Base-by-base conservation (phyloP, 2,797 vertebrate species). In the Coendou prehensilis region DNA sequence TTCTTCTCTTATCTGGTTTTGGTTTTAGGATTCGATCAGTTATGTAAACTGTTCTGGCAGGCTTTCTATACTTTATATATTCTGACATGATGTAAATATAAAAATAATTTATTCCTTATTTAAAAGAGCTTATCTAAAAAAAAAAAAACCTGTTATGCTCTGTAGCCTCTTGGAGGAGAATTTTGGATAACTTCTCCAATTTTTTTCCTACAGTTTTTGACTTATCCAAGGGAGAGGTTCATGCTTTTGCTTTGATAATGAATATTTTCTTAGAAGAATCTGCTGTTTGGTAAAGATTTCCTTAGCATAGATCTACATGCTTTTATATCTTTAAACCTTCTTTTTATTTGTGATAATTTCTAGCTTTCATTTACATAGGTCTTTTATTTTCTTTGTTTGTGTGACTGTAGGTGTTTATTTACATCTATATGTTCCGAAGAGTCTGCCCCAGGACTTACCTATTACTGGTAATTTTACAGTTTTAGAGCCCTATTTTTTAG, bases 1-100 rank as follows among this genome's bases (percentile, higher is more conserved):
- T 69, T 78, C 45, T 47, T n/a, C n/a, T 96, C 14, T 89, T 83
- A 10, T 33, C 52, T 89, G 56, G 7, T 37, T 95, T 90, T 95
- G 67, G 15, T 85, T 79, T 90, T n/a, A 47, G 52, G 63, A 64
- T 89, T 71, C 56, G 45, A n/a, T 50, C 41, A 79, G 81, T 88
- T 86, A 8, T 82, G 22, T 37, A 45, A 86, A 79, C 18, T 47
- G 20, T 79, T 45, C 57, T n/a, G 63, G 20, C 17, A 67, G 30
- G 13, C 9, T 92, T 52, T 84, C 47, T 93, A 0, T 67, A 10
- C 63, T 64, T 78, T 94, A 59, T 89, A 0, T 86, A 56, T n/a
- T 93, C 87, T 91, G n/a, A 92, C 47, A 28, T 64, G 37, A 91
- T 64, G 67, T 67, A 79, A 57, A 17, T 71, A 85, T 89, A 33